These are phyloP conservation scores for Parazoanthus atlanticus DNA, from an alignment of 92 coral and sea anemone species.

Conservation along the genomic window DNA sequence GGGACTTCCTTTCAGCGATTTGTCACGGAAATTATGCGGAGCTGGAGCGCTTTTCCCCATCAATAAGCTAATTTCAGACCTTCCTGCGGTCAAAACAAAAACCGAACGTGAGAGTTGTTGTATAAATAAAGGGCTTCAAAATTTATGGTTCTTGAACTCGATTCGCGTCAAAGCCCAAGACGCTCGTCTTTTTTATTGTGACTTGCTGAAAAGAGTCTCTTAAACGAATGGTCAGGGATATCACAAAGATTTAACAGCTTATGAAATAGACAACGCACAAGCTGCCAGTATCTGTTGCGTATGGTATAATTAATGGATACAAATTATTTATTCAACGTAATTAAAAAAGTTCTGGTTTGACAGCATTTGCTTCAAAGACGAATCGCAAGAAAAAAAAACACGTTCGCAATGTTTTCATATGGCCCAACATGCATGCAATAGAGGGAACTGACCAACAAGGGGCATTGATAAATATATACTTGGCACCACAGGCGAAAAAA, in stretches of 20 bases:
- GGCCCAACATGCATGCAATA: neutral
- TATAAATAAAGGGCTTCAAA: neutral
- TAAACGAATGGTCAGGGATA: neutral
- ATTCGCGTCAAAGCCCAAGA: too few species aligned
- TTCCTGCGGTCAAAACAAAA: neutral
- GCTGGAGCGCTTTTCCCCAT: neutral
- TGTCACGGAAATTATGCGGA: neutral
- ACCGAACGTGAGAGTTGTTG: neutral
- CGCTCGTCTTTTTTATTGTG: neutral
- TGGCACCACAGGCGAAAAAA: neutral
- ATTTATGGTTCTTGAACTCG: neutral
- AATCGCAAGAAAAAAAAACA: neutral
- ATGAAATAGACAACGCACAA: neutral
- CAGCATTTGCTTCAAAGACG: neutral
- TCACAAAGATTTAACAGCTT: neutral
- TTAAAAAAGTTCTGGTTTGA: conserved; percentile 31
- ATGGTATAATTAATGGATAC: conserved; percentile 16
- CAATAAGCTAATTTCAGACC: conserved; percentile 24
- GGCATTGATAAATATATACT: neutral
- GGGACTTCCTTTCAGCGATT: conserved; percentile 1
- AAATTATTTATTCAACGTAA: conserved; percentile 35
- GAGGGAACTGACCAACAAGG: neutral
- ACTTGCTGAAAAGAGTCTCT: neutral
- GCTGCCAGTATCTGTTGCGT: neutral
- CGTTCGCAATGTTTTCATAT: neutral